Evolutionary conservation across 2,113 vertebrate species (phyloP).

Genomic region (Aythya baeri): DNA sequence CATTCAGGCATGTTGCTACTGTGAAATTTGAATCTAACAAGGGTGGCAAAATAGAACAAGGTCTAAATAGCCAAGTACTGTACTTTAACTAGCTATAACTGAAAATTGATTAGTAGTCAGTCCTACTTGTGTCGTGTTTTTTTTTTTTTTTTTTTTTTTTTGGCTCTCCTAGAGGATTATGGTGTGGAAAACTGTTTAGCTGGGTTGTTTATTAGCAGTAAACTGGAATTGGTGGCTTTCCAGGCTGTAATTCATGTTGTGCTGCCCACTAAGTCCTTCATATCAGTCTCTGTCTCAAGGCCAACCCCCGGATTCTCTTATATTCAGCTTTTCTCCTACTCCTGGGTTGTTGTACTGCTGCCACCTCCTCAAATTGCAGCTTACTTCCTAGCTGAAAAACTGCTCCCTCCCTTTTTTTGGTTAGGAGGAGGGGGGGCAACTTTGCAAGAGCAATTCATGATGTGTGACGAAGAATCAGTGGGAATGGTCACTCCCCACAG

Average conservation of each 20-base stretch:
- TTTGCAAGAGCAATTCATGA: neutral
- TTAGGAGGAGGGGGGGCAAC: neutral
- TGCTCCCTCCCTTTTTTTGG: neutral
- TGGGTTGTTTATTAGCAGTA: neutral
- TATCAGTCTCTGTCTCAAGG: fast-evolving
- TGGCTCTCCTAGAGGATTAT: neutral
- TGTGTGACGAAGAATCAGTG: neutral
- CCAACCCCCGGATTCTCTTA: neutral
- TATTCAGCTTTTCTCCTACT: neutral
- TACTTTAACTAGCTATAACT: neutral
- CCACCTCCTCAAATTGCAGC: neutral
- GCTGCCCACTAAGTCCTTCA: neutral
- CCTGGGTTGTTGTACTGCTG: neutral
- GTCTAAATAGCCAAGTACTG: fast-evolving
- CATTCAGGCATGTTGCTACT: neutral
- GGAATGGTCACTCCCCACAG: neutral
- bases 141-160: neutral
- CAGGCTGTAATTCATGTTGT: fast-evolving
- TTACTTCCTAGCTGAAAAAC: neutral
- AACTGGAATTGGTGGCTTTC: neutral
- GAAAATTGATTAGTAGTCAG: neutral
- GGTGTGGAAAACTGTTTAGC: fast-evolving
- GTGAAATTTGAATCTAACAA: neutral
- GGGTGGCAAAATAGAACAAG: neutral
- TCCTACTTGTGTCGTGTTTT: neutral